These are phyloP conservation scores for Sparidentex hasta DNA, from an alignment of 2,797 vertebrate genomes.

Conservation along the genomic window DNA sequence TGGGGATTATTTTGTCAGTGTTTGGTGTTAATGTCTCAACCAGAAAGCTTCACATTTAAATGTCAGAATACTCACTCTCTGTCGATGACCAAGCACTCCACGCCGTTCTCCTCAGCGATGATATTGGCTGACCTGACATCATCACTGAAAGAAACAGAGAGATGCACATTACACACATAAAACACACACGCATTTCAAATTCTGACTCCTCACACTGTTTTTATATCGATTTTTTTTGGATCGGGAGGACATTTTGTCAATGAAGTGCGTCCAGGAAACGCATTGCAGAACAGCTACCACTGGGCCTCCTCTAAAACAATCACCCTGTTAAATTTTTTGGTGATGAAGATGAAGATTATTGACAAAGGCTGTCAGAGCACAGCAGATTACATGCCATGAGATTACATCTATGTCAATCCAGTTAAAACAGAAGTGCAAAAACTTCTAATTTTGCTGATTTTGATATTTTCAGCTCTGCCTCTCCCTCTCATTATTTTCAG, in stretches of 20 bases:
- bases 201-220: neutral
- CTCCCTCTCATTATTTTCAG: neutral
- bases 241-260: too few species aligned
- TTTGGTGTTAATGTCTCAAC: neutral
- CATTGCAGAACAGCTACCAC: neutral
- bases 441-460: neutral
- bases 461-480: neutral
- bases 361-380: neutral
- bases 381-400: neutral
- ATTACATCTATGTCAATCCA: neutral
- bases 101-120: constrained; percentile 92
- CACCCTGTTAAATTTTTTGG: neutral
- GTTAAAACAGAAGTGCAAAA: neutral
- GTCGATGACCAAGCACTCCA: constrained; percentile 94
- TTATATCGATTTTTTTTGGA: neutral
- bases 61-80: constrained; percentile 89
- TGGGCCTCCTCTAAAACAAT: neutral
- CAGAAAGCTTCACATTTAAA: neutral
- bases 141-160: constrained; percentile 83
- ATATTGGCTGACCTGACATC: constrained; percentile 95
- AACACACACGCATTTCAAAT: neutral
- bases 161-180: neutral
- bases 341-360: neutral
- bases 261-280: neutral
- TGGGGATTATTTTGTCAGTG: neutral